Evolutionary conservation across 2,797 vertebrate species (phyloP).

Genomic region (Clamator glandarius): DNA sequence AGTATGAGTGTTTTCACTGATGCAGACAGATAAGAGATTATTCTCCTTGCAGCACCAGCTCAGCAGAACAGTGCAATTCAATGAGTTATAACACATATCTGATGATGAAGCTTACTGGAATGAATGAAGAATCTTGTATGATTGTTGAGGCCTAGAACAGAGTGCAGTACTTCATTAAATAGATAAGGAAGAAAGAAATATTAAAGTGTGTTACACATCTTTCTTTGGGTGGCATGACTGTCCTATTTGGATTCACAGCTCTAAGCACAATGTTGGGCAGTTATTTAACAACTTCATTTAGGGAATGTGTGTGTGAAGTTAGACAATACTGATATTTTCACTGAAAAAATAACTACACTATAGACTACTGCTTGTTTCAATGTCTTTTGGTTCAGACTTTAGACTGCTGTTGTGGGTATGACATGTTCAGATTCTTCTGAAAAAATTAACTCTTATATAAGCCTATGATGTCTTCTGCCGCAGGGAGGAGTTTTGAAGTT

Average conservation of each 20-base stretch:
- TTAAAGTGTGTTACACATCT: background rate
- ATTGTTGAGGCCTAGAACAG: background rate
- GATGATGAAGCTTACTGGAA: background rate
- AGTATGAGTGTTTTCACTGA: background rate
- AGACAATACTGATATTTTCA: background rate
- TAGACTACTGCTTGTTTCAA: background rate
- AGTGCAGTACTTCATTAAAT: background rate
- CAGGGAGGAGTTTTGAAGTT: background rate
- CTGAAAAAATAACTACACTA: background rate
- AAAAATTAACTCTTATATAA: background rate
- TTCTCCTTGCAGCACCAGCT: background rate
- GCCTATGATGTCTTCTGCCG: background rate
- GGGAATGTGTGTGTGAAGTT: rapidly evolving
- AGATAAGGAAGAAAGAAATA: background rate
- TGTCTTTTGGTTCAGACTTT: background rate
- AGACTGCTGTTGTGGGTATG: background rate
- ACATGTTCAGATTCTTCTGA: background rate
- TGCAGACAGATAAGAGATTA: background rate
- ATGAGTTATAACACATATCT: background rate
- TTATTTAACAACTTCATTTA: background rate
- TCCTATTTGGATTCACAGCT: background rate
- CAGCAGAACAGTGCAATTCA: background rate
- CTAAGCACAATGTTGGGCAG: background rate
- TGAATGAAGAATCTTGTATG: background rate
- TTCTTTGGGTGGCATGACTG: background rate